Percentiles rank a stretch among this genome's conserved stretches.
phyloP scores from a whole-genome alignment of 2,888 invertebrate species.

The Diaphora mendica region DNA sequence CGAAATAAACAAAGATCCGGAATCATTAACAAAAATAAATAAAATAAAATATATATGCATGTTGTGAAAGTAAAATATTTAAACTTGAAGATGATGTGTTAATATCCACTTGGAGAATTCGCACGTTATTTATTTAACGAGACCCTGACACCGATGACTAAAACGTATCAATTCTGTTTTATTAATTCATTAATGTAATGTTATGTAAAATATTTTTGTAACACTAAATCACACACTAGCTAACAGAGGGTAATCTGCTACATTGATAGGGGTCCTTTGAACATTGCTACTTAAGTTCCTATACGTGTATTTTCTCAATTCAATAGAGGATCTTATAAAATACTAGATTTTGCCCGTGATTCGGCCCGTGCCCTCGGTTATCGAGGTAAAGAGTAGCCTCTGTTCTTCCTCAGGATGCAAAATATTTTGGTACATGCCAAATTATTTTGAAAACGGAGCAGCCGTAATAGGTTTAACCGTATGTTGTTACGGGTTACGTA shows the following conservation, averaged over 20 bases:
- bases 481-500: no score
- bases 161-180: conserved; percentile 16
- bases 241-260: not conserved
- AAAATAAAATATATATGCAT: not conserved
- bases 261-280: not conserved
- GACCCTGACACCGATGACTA: conserved; percentile 18
- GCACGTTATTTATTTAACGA: conserved; percentile 4
- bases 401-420: no score
- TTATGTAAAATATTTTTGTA: conserved; percentile 24
- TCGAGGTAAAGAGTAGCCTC: no score
- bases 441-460: no score
- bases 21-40: not conserved
- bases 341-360: no score
- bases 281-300: no score
- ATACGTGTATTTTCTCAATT: no score
- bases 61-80: conserved; percentile 7
- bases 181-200: conserved; percentile 28
- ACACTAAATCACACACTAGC: conserved; percentile 16
- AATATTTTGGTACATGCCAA: no score
- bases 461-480: no score
- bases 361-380: no score
- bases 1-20: not conserved
- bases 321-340: no score
- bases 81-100: conserved; percentile 14
- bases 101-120: not conserved